Percentiles rank a stretch among this genome's conserved stretches.
Conservation (phyloP, 2,888 invertebrate genomes). For the Leptopterna dolabrata region DNA sequence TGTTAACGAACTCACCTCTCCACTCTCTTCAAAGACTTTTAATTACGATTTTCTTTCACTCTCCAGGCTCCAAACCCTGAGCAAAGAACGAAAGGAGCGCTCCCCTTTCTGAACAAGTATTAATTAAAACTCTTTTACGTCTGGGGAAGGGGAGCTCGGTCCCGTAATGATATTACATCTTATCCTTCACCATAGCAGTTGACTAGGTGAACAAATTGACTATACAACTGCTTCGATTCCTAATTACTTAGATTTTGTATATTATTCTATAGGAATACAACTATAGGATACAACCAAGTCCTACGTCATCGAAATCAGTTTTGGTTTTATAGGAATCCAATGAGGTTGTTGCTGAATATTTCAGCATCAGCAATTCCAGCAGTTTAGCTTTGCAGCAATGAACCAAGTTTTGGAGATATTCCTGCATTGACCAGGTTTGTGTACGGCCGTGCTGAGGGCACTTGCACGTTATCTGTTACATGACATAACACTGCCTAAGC, state of each 20-base stretch:
- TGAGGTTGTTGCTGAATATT: no score
- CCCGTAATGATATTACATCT: neutral
- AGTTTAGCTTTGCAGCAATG: no score
- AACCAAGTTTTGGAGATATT: no score
- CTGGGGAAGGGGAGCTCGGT: neutral
- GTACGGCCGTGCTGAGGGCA: no score
- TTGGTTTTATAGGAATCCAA: no score
- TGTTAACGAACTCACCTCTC: neutral
- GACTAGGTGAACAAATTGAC: neutral
- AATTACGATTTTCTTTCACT: neutral
- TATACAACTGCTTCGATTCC: no score
- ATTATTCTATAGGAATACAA: no score
- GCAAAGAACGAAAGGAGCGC: neutral
- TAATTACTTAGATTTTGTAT: no score
- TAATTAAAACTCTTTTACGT: slow-evolving; percentile 7
- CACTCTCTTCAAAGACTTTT: neutral
- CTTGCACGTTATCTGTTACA: neutral
- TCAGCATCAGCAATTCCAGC: no score
- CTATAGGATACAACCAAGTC: no score
- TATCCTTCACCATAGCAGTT: neutral
- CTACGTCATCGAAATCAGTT: no score
- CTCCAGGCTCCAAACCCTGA: neutral
- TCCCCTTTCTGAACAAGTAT: neutral
- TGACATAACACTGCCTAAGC: neutral
- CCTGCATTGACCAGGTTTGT: no score